Conservation (phyloP, 2,888 invertebrate species). For the Suillia variegata region DNA sequence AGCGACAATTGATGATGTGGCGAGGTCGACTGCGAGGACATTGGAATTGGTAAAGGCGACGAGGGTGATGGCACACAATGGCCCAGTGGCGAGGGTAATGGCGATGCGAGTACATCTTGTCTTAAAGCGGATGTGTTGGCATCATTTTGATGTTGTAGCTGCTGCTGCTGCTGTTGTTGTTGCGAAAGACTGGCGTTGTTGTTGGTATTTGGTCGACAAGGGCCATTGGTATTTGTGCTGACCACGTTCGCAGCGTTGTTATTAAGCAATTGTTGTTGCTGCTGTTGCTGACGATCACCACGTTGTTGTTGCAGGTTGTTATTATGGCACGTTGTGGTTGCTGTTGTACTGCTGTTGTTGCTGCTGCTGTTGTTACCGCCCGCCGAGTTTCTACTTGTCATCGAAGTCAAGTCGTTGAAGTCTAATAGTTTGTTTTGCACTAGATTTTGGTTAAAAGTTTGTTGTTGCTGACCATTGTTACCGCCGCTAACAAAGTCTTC, state of each 20-base stretch:
- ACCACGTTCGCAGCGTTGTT: constrained; percentile 24
- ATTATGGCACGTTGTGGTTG: constrained; percentile 25
- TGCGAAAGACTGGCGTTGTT: constrained; percentile 22
- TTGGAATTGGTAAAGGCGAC: constrained; percentile 54
- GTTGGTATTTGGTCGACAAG: constrained; percentile 23
- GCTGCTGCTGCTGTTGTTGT: constrained; percentile 18
- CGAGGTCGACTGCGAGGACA: constrained; percentile 44
- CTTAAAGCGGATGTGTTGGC: constrained; percentile 3
- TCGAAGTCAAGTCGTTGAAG: constrained; percentile 44
- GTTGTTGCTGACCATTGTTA: constrained; percentile 32
- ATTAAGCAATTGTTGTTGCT: constrained; percentile 8
- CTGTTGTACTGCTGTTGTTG: constrained; percentile 11
- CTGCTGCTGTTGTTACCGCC: constrained; percentile 29
- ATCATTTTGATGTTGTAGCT: constrained; percentile 10
- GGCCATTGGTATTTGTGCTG: constrained; percentile 26
- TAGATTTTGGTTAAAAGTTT: constrained; percentile 41
- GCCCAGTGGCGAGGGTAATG: constrained; percentile 46
- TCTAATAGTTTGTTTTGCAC: constrained; percentile 43
- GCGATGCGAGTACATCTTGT: constrained; percentile 33
- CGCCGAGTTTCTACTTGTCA: constrained; percentile 27
- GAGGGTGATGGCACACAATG: constrained; percentile 38
- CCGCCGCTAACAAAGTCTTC: constrained; percentile 40
- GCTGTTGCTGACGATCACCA: constrained; percentile 17
- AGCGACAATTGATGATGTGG: constrained; percentile 42
- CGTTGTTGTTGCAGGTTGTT: constrained; percentile 19